These are phyloP conservation scores for Thinocorus orbignyianus DNA, from an alignment of 2,113 vertebrate species.

Conservation along the genomic window DNA sequence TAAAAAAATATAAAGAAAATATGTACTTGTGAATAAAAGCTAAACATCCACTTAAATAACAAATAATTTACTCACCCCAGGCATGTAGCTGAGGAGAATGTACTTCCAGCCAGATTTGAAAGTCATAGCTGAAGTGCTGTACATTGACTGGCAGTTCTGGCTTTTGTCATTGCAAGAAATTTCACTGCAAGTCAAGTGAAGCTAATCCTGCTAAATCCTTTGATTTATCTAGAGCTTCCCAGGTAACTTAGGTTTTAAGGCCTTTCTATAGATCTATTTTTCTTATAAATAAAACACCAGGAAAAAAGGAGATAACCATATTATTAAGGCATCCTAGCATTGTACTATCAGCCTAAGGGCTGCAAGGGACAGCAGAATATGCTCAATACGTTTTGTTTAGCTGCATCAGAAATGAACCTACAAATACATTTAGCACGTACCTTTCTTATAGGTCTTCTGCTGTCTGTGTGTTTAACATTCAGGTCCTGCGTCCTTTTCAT, in stretches of 20 bases:
- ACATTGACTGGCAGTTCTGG: neutral
- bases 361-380: neutral
- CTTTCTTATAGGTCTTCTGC: neutral
- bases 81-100: neutral
- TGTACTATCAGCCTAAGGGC: neutral
- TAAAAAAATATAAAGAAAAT: neutral
- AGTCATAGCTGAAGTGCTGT: neutral
- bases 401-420: neutral
- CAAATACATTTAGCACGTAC: neutral
- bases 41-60: neutral
- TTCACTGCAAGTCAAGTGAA: neutral
- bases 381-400: neutral
- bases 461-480: neutral
- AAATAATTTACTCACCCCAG: neutral
- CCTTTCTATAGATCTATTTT: neutral
- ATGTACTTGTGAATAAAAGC: neutral
- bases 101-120: neutral
- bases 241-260: neutral
- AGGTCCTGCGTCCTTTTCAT: neutral
- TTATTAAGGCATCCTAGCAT: neutral
- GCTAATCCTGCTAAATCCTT: neutral
- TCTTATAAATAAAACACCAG: accelerated
- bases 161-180: neutral
- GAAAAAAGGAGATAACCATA: neutral
- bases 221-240: neutral